Evolutionary conservation across 1,140 invertebrate species (phyloP).

Genomic region (Platorchestia sp.): DNA sequence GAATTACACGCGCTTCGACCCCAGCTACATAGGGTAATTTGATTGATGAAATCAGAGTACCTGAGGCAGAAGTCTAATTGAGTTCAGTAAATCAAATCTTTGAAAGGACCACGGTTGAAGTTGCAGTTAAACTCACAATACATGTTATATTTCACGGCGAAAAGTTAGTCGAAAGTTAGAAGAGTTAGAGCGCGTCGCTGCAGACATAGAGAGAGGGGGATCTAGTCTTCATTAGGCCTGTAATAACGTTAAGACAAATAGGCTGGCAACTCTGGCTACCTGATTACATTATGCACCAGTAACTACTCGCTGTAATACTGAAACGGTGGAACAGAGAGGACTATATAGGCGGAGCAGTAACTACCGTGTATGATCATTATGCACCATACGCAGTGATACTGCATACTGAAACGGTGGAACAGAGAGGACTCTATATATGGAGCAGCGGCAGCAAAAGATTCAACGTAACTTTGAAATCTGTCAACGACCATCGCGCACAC

Average conservation of each 20-base stretch:
- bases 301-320: background rate
- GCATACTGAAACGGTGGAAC: too few species aligned
- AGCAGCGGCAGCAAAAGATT: too few species aligned
- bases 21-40: background rate
- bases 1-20: background rate
- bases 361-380: too few species aligned
- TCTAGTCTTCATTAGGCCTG: slow-evolving; percentile 14
- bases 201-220: background rate
- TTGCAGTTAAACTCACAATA: background rate
- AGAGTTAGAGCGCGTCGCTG: background rate
- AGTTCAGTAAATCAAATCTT: background rate
- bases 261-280: slow-evolving; percentile 23
- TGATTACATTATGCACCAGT: slow-evolving; percentile 24
- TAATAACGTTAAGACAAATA: slow-evolving; percentile 50
- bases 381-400: too few species aligned
- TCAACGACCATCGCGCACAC: too few species aligned
- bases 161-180: background rate
- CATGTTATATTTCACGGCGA: background rate
- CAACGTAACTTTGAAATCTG: too few species aligned
- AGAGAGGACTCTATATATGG: too few species aligned
- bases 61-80: background rate
- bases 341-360: too few species aligned
- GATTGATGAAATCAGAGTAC: background rate
- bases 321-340: too few species aligned
- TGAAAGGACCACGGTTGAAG: background rate